Base-by-base conservation (phyloP, 2,113 vertebrate genomes). In the Bothrops jararaca region DNA sequence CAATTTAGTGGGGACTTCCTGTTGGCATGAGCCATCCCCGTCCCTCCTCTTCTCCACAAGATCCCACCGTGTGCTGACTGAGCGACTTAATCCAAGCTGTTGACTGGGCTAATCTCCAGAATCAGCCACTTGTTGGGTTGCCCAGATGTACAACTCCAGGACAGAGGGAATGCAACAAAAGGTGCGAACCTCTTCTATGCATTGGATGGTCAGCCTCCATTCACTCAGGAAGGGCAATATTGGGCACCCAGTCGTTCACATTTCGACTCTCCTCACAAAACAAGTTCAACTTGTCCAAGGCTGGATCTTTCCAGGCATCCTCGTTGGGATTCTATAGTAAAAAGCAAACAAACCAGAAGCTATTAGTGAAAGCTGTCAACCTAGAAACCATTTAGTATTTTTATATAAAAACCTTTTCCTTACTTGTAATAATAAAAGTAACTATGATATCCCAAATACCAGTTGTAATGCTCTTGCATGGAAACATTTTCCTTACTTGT, bases 201-300 rank as follows among this genome's bases (percentile, higher is more conserved):
- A 60, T 91, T 0, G 5, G 29, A 13, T 89, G 53, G 91, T 98
- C 45, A 98, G 96, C 98, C 60, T n/a, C 22, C 98, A 98, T 97
- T 97, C 98, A 99, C 96, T 99, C 99, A 0, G 99, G 99, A 60
- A 99, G 98, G 18, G 98, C 98, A 95, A 99, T 98, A 50, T 97
- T 97, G 56, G 99, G 99, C 89, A 99, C 99, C 99, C 99, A 99
- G 96, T 99, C 99, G 39, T 98, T 99, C 91, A 98, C 95, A 57
- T 98, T 98, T 89, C 98, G 98, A 80, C 99, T 99, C 93, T 99
- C 99, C 94, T 99, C 98, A 0, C 99, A 99, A 93, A 99, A 99
- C 3, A 97, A 94, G 58, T 97, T 97, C 95, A 99, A 97, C 86
- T 98, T 99, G 95, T 99, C 98, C 95, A 99, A 97, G 56, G 98